Percentiles rank a stretch among this genome's conserved stretches.
These are phyloP conservation scores for Petromus typicus DNA, from an alignment of 2,113 vertebrate species.

Conservation along the genomic window DNA sequence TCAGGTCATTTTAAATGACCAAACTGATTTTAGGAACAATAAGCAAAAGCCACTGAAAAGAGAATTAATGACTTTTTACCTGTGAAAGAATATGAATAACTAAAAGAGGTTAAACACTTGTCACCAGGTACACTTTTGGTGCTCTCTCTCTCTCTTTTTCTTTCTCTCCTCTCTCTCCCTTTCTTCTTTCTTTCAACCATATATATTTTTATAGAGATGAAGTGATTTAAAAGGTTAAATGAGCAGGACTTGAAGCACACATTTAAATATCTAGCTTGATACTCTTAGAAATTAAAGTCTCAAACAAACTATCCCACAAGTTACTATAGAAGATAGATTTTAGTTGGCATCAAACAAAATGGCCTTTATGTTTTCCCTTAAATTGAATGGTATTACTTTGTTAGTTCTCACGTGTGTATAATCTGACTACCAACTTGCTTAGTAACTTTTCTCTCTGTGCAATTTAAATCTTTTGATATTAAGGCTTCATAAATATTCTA, in stretches of 20 bases:
- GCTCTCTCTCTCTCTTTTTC: not conserved
- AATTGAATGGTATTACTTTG: not conserved
- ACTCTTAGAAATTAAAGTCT: not conserved
- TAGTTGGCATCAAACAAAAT: not conserved
- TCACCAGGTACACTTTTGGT: not conserved
- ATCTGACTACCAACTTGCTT: slow-evolving; percentile 7
- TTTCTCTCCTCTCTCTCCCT: too few species aligned
- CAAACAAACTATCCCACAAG: not conserved
- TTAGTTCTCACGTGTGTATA: not conserved
- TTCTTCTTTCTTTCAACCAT: not conserved
- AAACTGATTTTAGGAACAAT: slow-evolving; percentile 42
- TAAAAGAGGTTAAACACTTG: not conserved
- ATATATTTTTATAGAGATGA: slow-evolving; percentile 2
- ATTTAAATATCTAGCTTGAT: not conserved
- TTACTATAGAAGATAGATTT: not conserved
- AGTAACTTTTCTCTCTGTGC: not conserved
- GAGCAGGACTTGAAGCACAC: not conserved
- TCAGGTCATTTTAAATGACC: slow-evolving; percentile 8
- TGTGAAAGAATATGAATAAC: not conserved
- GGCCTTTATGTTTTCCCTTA: slow-evolving; percentile 21
- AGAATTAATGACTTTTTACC: not conserved
- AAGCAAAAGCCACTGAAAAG: not conserved
- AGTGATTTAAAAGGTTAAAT: not conserved
- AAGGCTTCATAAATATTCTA: slow-evolving; percentile 41
- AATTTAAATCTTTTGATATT: slow-evolving; percentile 9